Evolutionary conservation across 1,140 invertebrate species (phyloP), one percentile per base, ranked within the genome.

Genomic region (Nasonia vitripennis): DNA sequence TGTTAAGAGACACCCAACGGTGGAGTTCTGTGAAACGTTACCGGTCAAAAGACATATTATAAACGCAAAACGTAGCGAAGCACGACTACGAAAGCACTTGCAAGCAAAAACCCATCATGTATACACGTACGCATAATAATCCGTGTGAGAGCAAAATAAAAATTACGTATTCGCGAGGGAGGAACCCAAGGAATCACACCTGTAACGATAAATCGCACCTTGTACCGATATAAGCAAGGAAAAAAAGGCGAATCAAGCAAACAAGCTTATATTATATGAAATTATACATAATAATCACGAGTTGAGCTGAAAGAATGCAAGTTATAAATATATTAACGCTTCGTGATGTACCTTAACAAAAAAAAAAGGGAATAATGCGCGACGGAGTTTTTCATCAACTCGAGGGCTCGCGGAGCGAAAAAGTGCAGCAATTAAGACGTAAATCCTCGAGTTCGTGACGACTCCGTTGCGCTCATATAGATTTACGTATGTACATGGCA

Each of bases 11-110:
- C 20, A 78, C 45, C 62, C 80, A 78, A 82, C 85, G 85, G 85
- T 86, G 73, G 80, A 78, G 74, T 73, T 82, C 62, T 71, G 41
- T 74, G 80, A 82, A 86, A 70, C 62, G 80, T 82, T 86, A 86
- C 62, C 73, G 27, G 12, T 55, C 27, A 78, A 73, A 17, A 6
- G 55, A 45, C 41, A 45, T 62, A 62, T 62, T 20, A 62, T 20
- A 62, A 11, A 17, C 4, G 20, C 14, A 62, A 62, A 62, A 7
- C 55, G 55, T 62, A 62, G 55, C 17, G 51, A 55, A 55, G n/a
- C 41, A 45, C 17, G 55, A 62, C 55, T 62, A 62, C 55, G 20
- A 62, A 62, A 62, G 41, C 41, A 62, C 5, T 5, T 14, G 6
- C 55, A 6, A 62, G 55, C 17, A 62, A 62, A 55, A 55, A 55